A percentile compares a stretch with the other conserved stretches of the same genome.
Evolutionary conservation across 35 echinoderm and acorn worm species (phyloP).

Genomic region (Apostichopus parvimensis): DNA sequence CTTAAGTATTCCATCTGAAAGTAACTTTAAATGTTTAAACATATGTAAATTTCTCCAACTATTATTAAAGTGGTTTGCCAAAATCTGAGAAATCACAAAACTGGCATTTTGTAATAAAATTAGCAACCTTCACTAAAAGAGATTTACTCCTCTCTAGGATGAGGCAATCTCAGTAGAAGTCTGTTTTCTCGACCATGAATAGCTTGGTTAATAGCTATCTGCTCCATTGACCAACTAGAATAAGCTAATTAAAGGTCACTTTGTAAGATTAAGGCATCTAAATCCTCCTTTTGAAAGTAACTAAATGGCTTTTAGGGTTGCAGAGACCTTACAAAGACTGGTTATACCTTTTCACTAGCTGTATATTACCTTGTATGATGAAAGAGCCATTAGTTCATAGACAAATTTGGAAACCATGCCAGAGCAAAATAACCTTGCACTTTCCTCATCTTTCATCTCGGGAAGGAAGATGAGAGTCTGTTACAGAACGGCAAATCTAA

Average conservation of each 20-base stretch:
- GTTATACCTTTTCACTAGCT: neutral
- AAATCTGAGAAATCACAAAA: no score
- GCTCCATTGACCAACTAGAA: neutral
- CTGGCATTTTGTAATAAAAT: neutral
- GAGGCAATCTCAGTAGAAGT: neutral
- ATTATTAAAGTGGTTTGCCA: no score
- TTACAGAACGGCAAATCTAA: neutral
- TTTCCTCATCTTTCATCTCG: neutral
- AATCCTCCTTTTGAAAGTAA: neutral
- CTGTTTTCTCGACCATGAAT: neutral
- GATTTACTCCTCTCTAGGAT: neutral
- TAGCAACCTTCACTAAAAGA: neutral
- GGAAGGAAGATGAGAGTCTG: neutral
- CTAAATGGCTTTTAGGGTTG: neutral
- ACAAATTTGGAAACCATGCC: neutral
- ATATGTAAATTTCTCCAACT: no score
- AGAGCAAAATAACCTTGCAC: neutral
- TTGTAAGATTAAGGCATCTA: neutral
- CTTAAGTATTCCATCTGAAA: no score
- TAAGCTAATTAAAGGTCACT: slow-evolving; percentile 1
- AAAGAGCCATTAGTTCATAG: neutral
- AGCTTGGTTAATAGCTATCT: neutral
- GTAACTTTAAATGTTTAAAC: no score
- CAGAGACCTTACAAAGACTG: neutral
- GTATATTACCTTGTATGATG: neutral